These are phyloP conservation scores for Tetramorium bicarinatum DNA, from an alignment of 2,888 invertebrate species.

Conservation along the genomic window DNA sequence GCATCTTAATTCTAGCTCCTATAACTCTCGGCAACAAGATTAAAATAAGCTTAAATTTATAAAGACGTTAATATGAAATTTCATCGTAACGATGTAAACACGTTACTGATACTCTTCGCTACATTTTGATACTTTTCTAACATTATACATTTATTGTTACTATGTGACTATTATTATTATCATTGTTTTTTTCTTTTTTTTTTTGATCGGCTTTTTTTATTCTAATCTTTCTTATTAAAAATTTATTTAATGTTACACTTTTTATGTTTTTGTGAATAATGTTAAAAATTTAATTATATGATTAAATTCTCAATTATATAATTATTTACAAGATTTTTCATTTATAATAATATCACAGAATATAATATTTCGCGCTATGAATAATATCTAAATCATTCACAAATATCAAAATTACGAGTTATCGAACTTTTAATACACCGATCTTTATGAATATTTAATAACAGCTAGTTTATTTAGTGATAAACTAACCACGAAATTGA, in stretches of 20 bases:
- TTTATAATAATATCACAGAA: not conserved
- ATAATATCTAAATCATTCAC: not conserved
- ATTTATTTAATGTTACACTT: not conserved
- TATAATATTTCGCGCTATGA: not conserved
- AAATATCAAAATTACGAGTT: not conserved
- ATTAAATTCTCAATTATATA: not conserved
- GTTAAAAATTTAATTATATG: not conserved
- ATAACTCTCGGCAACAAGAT: conserved; percentile 33
- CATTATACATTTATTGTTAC: not conserved
- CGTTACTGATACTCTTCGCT: conserved; percentile 11
- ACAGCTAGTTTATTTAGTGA: not conserved
- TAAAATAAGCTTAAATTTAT: conserved; percentile 44
- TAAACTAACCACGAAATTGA: conserved; percentile 40
- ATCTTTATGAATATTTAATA: conserved; percentile 7
- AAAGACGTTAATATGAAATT: conserved; percentile 52
- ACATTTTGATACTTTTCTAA: not conserved
- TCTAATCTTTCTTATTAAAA: conserved; percentile 11
- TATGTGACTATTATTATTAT: not conserved
- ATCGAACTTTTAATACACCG: not conserved
- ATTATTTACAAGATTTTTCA: not conserved
- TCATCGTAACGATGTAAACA: conserved; percentile 24
- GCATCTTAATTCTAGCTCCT: conserved; percentile 24
- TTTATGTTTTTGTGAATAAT: not conserved
- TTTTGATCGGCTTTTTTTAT: not conserved
- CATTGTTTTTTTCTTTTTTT: not conserved